Base-by-base conservation (phyloP, 2,888 invertebrate species). In the Amblyjoppa proteus region DNA sequence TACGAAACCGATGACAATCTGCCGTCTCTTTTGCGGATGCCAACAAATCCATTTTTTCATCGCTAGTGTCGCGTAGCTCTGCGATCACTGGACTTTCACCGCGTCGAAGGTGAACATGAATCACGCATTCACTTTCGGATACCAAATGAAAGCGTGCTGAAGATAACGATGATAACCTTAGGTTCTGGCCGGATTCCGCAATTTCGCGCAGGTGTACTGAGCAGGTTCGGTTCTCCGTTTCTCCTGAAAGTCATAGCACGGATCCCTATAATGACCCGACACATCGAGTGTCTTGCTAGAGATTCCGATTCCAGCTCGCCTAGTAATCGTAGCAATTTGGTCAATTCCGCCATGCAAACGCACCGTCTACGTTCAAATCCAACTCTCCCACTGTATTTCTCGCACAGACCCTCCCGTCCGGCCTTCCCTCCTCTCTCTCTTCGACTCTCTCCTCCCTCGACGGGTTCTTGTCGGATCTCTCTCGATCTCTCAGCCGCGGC, bases 391-490 rank as follows among this genome's bases (percentile, higher is more conserved):
- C 45, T 4, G 16, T 3, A 49, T 49, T 16, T 16, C n/a, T 41
- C 41, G 28, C 31, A 5, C 34, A 20, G 11, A 58, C 1, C 58
- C 61, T 51, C 41, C 61, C 34, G 56, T 38, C 41, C 41, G 71
- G 69, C 34, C 76, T 84, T 74, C 73, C 56, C 41, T 78, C 64
- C 38, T 61, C 41, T 70, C 56, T 77, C 77, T 41, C 83, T 85
- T 83, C 83, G 76, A 11, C 87, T 89, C 87, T 64, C 75, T 64
- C 75, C 38, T 69, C 81, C 75, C 49, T 76, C 80, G 68, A 68
- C 76, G 73, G 38, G 73, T 84, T 61, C 74, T 69, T 69, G 49
- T 71, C 71, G 84, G 68, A 80, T 86, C 83, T 87, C 83, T 77
- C 80, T 84, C 75, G 61, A 74, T 87, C 85, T 83, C 82, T 82